Percentiles rank a stretch among this genome's conserved stretches.
These are phyloP conservation scores for Anabas testudineus DNA, from an alignment of 2,797 vertebrate species.

Conservation along the genomic window DNA sequence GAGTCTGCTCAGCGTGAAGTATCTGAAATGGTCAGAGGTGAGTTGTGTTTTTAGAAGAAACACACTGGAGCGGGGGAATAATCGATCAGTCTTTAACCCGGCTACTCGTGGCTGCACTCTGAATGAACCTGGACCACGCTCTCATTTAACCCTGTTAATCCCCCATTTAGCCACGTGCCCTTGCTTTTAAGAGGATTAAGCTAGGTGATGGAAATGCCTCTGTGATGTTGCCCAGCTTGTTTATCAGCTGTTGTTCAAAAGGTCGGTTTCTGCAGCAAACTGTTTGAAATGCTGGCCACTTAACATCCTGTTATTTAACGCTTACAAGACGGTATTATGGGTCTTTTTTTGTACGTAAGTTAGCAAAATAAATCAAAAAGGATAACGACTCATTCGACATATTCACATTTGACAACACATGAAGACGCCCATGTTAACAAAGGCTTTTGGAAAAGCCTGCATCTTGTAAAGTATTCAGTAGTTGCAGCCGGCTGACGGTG, in stretches of 20 bases:
- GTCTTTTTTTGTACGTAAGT: too few species aligned
- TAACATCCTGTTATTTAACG: neutral
- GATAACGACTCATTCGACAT: too few species aligned
- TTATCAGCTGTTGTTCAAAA: constrained; percentile 13
- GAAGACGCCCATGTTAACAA: neutral
- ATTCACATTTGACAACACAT: neutral
- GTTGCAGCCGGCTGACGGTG: constrained; percentile 16
- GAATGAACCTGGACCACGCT: constrained; percentile 48
- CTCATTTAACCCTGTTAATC: constrained; percentile 68
- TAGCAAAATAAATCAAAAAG: neutral
- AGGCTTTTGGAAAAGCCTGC: neutral
- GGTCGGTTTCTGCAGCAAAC: neutral
- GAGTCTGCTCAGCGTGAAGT: neutral
- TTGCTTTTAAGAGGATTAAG: constrained; percentile 66
- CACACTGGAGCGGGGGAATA: constrained; percentile 2
- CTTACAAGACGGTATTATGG: too few species aligned
- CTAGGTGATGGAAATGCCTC: constrained; percentile 60
- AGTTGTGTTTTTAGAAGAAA: neutral
- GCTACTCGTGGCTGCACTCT: constrained; percentile 22
- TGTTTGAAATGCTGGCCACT: neutral
- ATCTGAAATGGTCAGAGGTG: neutral
- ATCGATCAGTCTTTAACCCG: constrained; percentile 40
- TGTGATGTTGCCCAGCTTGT: constrained; percentile 36
- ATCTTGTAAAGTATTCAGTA: neutral
- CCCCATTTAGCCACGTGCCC: constrained; percentile 42